Conservation (phyloP, 1,140 invertebrate species). For the Argopecten irradians region DNA sequence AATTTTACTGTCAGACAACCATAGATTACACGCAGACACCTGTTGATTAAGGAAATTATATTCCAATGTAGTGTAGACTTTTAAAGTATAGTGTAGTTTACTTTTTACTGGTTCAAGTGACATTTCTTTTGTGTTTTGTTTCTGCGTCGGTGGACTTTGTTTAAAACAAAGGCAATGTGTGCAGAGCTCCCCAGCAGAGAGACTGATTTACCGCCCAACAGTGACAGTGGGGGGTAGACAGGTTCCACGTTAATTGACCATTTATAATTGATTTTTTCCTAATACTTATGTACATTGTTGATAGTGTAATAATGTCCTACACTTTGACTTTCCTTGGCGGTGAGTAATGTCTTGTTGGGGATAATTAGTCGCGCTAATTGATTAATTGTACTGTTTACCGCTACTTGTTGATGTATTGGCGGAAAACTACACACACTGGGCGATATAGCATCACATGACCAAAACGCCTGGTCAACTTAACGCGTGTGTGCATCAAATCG, state of each 20-base stretch:
- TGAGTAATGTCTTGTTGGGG: neutral
- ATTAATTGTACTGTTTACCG: neutral
- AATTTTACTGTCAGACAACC: neutral
- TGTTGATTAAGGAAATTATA: conserved; percentile 18
- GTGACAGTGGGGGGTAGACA: neutral
- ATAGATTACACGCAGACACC: neutral
- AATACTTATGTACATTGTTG: neutral
- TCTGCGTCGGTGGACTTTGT: neutral
- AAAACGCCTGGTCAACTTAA: neutral
- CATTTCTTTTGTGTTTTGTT: neutral
- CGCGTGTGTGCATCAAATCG: neutral
- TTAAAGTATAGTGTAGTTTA: neutral
- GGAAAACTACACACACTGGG: neutral
- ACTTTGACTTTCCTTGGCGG: neutral
- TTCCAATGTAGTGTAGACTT: neutral
- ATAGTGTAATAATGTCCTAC: neutral
- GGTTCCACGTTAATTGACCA: neutral
- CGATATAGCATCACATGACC: neutral
- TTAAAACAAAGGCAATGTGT: neutral
- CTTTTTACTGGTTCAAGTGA: neutral
- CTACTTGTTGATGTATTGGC: neutral
- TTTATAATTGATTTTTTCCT: neutral
- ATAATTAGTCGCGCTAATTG: conserved; percentile 6
- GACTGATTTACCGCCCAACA: neutral
- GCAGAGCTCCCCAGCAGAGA: neutral